Evolutionary conservation across 2,888 invertebrate species (phyloP).

Genomic region (Xanthostigma xanthostigma): DNA sequence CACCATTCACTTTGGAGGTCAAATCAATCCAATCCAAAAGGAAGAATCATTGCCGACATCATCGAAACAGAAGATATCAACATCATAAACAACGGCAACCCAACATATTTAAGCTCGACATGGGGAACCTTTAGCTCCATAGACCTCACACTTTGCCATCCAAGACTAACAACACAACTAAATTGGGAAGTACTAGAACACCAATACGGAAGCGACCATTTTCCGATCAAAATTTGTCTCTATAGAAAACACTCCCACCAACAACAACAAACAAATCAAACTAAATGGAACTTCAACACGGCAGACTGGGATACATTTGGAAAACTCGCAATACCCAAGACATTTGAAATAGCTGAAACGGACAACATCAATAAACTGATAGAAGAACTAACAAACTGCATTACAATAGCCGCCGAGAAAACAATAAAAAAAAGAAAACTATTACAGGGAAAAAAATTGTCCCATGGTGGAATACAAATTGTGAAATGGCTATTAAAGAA

Average conservation of each 20-base stretch:
- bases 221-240: slow-evolving; percentile 3
- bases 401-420: not conserved
- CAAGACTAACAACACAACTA: not conserved
- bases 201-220: slow-evolving; percentile 12
- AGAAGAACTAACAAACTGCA: not conserved
- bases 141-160: not conserved
- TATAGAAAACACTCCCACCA: too few relatives aligned
- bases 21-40: not conserved
- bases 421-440: not conserved
- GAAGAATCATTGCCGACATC: slow-evolving; percentile 2
- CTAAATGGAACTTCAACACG: not conserved
- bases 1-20: not conserved
- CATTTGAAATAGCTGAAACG: too few relatives aligned
- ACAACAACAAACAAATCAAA: not conserved
- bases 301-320: not conserved
- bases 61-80: not conserved
- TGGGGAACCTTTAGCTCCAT: not conserved
- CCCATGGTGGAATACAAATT: slow-evolving; percentile 3
- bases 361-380: not conserved
- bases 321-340: not conserved
- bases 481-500: not conserved
- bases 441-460: not conserved
- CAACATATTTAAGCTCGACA: slow-evolving; percentile 1
- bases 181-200: slow-evolving; percentile 1
- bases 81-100: not conserved